Evolutionary conservation across 2,888 invertebrate species (phyloP), one percentile per base, ranked within the genome.

Genomic region (Drosophila diplacantha): DNA sequence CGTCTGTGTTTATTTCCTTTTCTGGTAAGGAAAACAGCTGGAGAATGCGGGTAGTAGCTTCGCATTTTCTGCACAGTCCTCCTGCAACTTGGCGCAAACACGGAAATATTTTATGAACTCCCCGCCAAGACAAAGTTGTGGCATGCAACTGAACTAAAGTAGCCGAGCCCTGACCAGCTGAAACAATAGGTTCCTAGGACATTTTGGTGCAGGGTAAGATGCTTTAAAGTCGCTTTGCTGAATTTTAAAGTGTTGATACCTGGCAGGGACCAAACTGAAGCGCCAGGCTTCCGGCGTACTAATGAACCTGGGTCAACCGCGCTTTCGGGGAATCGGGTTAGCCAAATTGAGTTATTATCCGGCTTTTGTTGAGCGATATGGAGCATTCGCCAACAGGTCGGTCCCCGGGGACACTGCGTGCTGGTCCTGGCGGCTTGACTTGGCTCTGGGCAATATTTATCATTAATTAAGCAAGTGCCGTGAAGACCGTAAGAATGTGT

Each of bases 391-490:
- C 12, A 50, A 56, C 53, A 59, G 35, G 37, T 60, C 47, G 35
- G 61, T 72, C 8, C 14, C 2, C 11, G 3, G 56, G 58, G 55
- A 50, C 29, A n/a, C 53, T 56, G 53, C 60, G 9, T 47, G 34
- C 38, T 38, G 46, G 32, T 35, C 44, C 29, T 53, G 24, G 20
- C 18, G 54, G 20, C 34, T 35, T 16, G 58, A 22, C 35, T 22
- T 29, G 46, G 41, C 46, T 50, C 37, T 7, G 41, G 46, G 55
- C 51, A 66, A 77, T 77, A 75, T 83, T 81, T 80, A 79, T 71
- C 69, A 76, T 80, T 74, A 80, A 80, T 83, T 83, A 83, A 79
- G 71, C 57, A 39, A 63, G 60, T 69, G 62, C 64, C 56, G 37
- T 56, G 44, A 41, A 62, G 65, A 26, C 44, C 20, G 54, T 24